phyloP scores from a whole-genome alignment of 2,797 vertebrate species.

The Ciconia nigra region DNA sequence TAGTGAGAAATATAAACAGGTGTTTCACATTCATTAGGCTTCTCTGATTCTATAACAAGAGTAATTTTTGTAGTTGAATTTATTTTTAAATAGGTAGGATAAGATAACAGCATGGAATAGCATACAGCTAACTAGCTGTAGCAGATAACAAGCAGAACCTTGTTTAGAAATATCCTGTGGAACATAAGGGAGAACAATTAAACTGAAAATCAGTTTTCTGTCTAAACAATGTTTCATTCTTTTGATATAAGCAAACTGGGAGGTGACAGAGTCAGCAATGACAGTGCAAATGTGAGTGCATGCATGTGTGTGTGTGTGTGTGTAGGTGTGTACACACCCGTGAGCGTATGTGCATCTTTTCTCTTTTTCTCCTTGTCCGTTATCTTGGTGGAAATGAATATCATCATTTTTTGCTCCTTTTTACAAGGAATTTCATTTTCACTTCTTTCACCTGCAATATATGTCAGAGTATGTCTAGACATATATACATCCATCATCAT shows the following conservation, averaged over 20 bases:
- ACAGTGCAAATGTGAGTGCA: not conserved
- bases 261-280: not conserved
- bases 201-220: not conserved
- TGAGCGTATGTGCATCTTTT: rapidly evolving
- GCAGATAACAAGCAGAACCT: not conserved
- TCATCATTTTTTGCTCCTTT: not conserved
- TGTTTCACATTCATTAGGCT: not conserved
- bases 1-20: not conserved
- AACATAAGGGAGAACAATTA: not conserved
- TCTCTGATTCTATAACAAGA: not conserved
- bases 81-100: not conserved
- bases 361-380: not conserved
- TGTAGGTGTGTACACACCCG: rapidly evolving
- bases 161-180: not conserved
- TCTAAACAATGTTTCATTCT: not conserved
- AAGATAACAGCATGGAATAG: not conserved
- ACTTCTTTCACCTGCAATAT: not conserved
- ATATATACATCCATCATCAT: not conserved
- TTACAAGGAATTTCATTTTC: not conserved
- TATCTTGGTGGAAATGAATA: not conserved
- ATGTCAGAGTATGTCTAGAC: not conserved
- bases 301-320: not conserved
- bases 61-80: not conserved
- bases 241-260: not conserved
- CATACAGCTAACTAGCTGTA: not conserved